phyloP scores from a whole-genome alignment of 2,888 invertebrate genomes.

The Acheta domesticus region DNA sequence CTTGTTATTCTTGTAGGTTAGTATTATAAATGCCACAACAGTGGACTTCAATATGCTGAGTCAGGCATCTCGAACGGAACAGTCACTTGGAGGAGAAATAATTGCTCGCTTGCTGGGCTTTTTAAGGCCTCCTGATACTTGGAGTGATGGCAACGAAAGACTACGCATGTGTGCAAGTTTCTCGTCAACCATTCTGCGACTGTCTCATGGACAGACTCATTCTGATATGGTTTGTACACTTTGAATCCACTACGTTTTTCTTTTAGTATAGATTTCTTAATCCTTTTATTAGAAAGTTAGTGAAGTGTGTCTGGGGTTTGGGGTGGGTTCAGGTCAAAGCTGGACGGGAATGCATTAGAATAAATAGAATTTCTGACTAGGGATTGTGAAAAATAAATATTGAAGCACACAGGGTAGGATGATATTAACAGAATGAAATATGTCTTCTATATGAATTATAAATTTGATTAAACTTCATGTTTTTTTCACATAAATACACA shows the following conservation, averaged over 20 bases:
- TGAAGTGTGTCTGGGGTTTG: too few relatives aligned
- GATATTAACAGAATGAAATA: too few relatives aligned
- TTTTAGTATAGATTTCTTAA: too few relatives aligned
- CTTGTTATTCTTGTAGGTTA: conserved; percentile 48
- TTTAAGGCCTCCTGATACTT: conserved; percentile 69
- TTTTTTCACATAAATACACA: too few relatives aligned
- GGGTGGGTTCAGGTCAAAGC: too few relatives aligned
- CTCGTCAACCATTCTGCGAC: conserved; percentile 64
- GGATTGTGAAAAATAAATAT: too few relatives aligned
- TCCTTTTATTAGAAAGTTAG: too few relatives aligned
- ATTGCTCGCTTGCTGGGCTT: conserved; percentile 75
- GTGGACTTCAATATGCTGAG: conserved; percentile 46
- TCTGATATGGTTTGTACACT: conserved; percentile 41
- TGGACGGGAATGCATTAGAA: too few relatives aligned
- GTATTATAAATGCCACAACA: conserved; percentile 80
- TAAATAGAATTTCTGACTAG: too few relatives aligned
- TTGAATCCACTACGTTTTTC: neutral
- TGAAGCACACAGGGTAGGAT: too few relatives aligned
- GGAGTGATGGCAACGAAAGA: conserved; percentile 65
- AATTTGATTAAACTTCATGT: too few relatives aligned
- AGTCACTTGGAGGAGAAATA: conserved; percentile 67
- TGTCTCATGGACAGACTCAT: conserved; percentile 51
- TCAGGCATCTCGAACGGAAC: conserved; percentile 59
- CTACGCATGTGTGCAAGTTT: conserved; percentile 76
- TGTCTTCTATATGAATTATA: too few relatives aligned